Evolutionary conservation across 2,797 vertebrate species (phyloP).

Genomic region (Valencia hispanica): DNA sequence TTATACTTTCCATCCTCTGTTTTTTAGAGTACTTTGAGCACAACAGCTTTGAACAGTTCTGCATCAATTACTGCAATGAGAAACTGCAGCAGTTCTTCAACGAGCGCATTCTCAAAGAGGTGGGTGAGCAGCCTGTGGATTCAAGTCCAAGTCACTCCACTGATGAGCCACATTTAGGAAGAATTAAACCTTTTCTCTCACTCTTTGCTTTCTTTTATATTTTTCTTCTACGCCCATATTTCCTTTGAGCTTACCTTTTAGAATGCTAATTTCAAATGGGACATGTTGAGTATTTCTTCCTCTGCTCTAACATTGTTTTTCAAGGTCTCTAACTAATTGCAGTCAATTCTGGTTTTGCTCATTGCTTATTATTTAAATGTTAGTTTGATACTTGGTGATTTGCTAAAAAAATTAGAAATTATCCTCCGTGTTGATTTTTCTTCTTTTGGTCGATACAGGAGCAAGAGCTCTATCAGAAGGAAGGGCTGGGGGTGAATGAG

Average conservation of each 20-base stretch:
- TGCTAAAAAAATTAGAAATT: constrained; percentile 6
- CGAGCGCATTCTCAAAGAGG: constrained; percentile 99
- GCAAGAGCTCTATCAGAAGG: constrained; percentile 96
- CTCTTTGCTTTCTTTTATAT: constrained; percentile 21
- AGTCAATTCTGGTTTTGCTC: constrained; percentile 29
- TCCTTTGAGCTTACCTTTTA: constrained; percentile 52
- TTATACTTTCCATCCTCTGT: constrained; percentile 17
- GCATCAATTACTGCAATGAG: constrained; percentile 99
- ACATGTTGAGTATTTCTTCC: constrained; percentile 47
- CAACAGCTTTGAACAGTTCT: constrained; percentile 99
- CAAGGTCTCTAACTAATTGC: constrained; percentile 61
- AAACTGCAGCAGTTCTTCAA: constrained; percentile 99
- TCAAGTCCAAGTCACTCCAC: constrained; percentile 31
- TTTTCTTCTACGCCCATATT: constrained; percentile 31
- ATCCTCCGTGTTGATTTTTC: constrained; percentile 3
- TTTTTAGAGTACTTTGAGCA: constrained; percentile 97
- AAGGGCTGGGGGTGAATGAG: constrained; percentile 97
- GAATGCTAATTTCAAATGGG: constrained; percentile 72
- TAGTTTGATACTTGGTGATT: constrained; percentile 17
- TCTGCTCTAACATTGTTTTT: constrained; percentile 64
- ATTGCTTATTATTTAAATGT: constrained; percentile 41
- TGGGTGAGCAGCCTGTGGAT: constrained; percentile 59
- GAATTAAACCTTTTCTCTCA: constrained; percentile 24
- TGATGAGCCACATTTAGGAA: constrained; percentile 33
- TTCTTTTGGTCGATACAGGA: constrained; percentile 79